Base-by-base conservation (phyloP, 2,113 vertebrate genomes). In the Blennius ocellaris region DNA sequence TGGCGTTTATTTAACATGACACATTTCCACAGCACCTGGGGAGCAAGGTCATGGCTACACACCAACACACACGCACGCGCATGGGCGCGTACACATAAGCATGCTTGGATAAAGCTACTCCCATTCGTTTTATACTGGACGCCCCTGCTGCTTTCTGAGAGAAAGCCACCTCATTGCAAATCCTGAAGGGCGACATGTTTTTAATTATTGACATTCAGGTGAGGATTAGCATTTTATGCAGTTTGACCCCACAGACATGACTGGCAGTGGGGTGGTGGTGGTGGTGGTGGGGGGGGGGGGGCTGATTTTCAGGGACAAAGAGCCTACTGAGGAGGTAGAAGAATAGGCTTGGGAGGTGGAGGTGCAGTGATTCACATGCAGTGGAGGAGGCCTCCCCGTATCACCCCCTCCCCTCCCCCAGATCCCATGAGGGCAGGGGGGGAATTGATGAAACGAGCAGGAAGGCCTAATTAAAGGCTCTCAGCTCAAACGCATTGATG, bases 391-490 rank as follows among this genome's bases (percentile, higher is more conserved):
- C 80, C 90, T 92, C 56, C 90, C 63, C 54, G 91, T 92, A 92
- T 95, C 95, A 94, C 2, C 56, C 72, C 53, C 69, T 60, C 36
- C 54, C 79, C 70, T 70, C 80, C 81, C 93, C 92, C 91, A 92
- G 95, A 94, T 95, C 95, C 93, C 95, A 91, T 51, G 69, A 78
- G 92, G 93, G 80, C 89, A 92, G 83, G 83, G 86, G 86, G 89
- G 81, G 91, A 92, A 96, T 97, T 96, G 97, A 98, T 96, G 95
- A 97, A 98, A 98, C 94, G 94, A 96, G 96, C 84, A 71, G 94
- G 94, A 97, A 98, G 94, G 95, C 94, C 97, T 98, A 99, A 98
- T 99, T 99, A 99, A 98, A 97, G 95, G 95, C 96, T 96, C 94
- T 97, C 95, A 95, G 94, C 96, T 97, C 94, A 98, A 98, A 97